A percentile compares a stretch with the other conserved stretches of the same genome.
Evolutionary conservation across 2,797 vertebrate genomes (phyloP).

Genomic region (Acomys russatus): DNA sequence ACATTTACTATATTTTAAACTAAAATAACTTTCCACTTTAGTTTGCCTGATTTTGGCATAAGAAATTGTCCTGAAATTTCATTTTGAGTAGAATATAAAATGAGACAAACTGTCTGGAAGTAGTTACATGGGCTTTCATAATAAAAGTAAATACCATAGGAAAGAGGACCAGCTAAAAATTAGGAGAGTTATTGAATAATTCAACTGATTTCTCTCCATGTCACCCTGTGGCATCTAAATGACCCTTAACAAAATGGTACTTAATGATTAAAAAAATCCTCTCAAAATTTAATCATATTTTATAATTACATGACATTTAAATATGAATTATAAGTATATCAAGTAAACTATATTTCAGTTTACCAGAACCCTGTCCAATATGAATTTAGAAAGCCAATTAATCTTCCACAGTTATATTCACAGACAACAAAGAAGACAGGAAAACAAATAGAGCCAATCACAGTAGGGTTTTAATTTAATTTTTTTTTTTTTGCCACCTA

Average conservation of each 20-base stretch:
- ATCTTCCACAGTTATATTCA: conserved; percentile 19
- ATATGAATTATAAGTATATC: background rate
- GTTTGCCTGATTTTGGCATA: conserved; percentile 58
- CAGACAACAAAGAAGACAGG: conserved; percentile 49
- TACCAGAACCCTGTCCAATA: background rate
- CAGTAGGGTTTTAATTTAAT: conserved; percentile 1
- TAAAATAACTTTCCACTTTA: conserved; percentile 71
- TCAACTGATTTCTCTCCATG: conserved; percentile 51
- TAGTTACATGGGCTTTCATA: conserved; percentile 23
- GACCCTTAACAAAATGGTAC: conserved; percentile 49
- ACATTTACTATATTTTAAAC: conserved; percentile 37
- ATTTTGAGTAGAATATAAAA: conserved; percentile 65
- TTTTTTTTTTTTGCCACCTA: conserved; percentile 30
- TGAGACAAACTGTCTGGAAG: conserved; percentile 57
- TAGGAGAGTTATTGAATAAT: conserved; percentile 65
- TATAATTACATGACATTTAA: background rate
- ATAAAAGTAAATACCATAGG: conserved; percentile 42
- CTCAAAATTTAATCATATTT: background rate
- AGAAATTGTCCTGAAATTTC: conserved; percentile 58
- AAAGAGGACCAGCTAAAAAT: conserved; percentile 50
- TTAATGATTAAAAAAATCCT: background rate
- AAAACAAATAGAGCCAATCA: conserved; percentile 5
- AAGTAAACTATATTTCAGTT: conserved; percentile 54
- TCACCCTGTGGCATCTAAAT: conserved; percentile 49
- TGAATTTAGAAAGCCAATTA: conserved; percentile 44